Base-by-base conservation (phyloP, 2,888 invertebrate species). In the Synergus japonicus region DNA sequence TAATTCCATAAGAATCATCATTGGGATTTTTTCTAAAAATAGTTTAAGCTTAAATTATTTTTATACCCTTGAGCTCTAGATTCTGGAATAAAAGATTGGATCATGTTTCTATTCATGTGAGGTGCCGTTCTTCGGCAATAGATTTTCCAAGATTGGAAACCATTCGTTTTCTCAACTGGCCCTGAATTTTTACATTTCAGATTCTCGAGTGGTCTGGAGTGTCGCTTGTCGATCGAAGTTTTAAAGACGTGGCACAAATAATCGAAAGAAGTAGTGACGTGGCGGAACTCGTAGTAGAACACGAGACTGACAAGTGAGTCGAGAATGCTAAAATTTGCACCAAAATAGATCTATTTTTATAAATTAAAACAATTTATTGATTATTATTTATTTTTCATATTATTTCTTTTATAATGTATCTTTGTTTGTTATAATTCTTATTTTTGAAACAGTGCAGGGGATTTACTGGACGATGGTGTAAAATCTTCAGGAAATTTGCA, bases 191-290 rank as follows among this genome's bases (percentile, higher is more conserved):
- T 29, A 54, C 54, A 73, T 87, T 83, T 5, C 86, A 96, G 96
- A 97, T 98, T 78, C 93, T 98, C 82, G 97, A 98, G 92, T 98
- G 98, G 98, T 96, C 96, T 83, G 97, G 98, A 0, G 95, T 97
- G 81, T 96, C 97, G 0, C 93, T 98, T 81, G 96, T 96, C 76
- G 98, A 98, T 93, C 96, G 97, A 86, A 98, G 97, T 85, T 98
- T 98, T 91, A 98, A 98, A 92, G 98, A 98, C 92, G 97, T 98
- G 60, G 96, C 97, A 90, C 95, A 96, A 80, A 97, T 98, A 86
- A 96, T 98, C 94, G 97, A 97, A 92, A 95, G 96, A 80, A 96
- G 96, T 54, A 96, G 97, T 2, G 98, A 98, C 91, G 94, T 95
- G 82, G 97, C 97, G 1, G 98, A 98, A 89, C 93, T 98, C 81